phyloP scores from a whole-genome alignment of 2,797 vertebrate genomes.

The Sandelia bainsii region DNA sequence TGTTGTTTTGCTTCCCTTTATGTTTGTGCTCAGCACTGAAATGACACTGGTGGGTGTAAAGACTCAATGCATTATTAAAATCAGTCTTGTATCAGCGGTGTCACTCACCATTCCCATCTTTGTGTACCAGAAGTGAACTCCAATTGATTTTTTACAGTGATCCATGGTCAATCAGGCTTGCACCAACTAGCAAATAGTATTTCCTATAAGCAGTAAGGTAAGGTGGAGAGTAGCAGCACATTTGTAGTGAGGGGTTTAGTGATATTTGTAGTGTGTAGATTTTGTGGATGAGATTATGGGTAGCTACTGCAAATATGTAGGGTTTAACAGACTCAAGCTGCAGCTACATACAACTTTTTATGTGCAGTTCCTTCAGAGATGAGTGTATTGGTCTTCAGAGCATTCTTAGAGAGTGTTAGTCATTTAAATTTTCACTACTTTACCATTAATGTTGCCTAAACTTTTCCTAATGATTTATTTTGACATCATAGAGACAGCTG shows the following conservation, averaged over 20 bases:
- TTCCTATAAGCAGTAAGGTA: background rate
- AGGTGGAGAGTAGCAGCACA: background rate
- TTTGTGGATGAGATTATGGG: background rate
- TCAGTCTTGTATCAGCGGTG: background rate
- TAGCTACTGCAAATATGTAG: background rate
- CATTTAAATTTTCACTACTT: background rate
- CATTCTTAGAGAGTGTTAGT: background rate
- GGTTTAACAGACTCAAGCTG: constrained; percentile 1
- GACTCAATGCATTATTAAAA: background rate
- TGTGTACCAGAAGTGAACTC: background rate
- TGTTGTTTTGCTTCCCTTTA: background rate
- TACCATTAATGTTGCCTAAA: background rate
- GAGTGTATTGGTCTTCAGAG: background rate
- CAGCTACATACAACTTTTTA: background rate
- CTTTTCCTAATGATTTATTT: background rate
- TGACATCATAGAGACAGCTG: background rate
- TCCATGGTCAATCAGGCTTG: background rate
- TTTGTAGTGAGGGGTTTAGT: background rate
- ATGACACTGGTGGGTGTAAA: background rate
- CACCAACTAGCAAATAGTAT: background rate
- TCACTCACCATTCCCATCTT: background rate
- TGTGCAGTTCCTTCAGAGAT: background rate
- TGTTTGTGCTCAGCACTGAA: background rate
- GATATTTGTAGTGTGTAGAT: background rate
- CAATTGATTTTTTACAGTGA: background rate